Percentiles rank a stretch among this genome's conserved stretches.
Conservation (phyloP, 2,888 invertebrate species). For the Drosophila affinis region DNA sequence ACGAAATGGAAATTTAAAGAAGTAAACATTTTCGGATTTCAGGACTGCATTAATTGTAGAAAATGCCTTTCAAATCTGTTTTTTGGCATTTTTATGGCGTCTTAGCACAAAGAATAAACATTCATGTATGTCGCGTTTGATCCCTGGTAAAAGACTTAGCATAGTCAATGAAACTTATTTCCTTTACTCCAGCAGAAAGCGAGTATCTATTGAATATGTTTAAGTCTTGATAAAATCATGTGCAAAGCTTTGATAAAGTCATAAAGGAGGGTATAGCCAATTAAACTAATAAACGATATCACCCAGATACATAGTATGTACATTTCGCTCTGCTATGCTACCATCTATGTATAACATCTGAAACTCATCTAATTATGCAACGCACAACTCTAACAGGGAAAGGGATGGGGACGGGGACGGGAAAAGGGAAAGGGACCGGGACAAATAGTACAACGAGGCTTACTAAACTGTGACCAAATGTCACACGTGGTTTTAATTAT, state of each 20-base stretch:
- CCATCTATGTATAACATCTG: neutral
- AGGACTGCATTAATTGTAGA: too few species aligned
- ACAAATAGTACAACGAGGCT: conserved; percentile 40
- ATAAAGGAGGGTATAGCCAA: neutral
- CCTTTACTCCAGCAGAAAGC: neutral
- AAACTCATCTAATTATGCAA: conserved; percentile 40
- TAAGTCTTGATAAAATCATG: neutral
- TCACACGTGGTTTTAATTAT: conserved; percentile 76
- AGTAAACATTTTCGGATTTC: too few species aligned
- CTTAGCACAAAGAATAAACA: too few species aligned
- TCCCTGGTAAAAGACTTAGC: too few species aligned
- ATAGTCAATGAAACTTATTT: too few species aligned
- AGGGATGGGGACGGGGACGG: neutral
- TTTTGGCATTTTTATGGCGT: too few species aligned
- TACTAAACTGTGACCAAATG: conserved; percentile 66
- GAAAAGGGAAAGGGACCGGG: neutral
- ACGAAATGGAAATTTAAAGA: neutral
- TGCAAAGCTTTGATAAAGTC: neutral
- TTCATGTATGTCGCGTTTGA: too few species aligned
- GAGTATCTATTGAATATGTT: neutral
- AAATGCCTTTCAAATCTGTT: too few species aligned
- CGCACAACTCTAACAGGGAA: conserved; percentile 16
- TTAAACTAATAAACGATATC: neutral
- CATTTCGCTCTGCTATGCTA: neutral
- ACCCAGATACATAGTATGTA: neutral